These are phyloP conservation scores for Denticeps clupeoides DNA, from an alignment of 2,797 vertebrate genomes.

Conservation along the genomic window DNA sequence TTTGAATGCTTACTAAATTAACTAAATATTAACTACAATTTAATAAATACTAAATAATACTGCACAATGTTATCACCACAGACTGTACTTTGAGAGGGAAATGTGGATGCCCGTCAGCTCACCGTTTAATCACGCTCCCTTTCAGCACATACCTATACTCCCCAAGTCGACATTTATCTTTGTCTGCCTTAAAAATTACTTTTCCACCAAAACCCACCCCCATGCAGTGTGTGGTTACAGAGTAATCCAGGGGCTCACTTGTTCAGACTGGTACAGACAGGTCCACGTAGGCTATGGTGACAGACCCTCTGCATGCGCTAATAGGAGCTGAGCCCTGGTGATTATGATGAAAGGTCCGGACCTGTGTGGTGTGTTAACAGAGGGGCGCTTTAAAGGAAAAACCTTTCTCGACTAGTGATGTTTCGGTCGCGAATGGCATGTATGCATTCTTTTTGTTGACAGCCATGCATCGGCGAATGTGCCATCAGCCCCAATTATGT, in stretches of 20 bases:
- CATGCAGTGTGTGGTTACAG: conserved; percentile 29
- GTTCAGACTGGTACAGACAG: conserved; percentile 42
- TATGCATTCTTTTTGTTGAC: conserved; percentile 19
- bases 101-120: neutral
- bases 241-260: conserved; percentile 40
- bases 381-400: conserved; percentile 23
- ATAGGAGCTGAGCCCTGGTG: conserved; percentile 24
- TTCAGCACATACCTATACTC: neutral
- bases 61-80: too few species aligned
- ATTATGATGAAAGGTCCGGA: conserved; percentile 34
- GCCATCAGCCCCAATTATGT: too few species aligned
- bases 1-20: too few species aligned
- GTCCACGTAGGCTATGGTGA: conserved; percentile 34
- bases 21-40: too few species aligned
- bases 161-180: conserved; percentile 22
- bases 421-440: neutral
- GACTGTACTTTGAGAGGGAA: neutral
- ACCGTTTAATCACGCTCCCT: neutral
- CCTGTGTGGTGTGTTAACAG: conserved; percentile 14
- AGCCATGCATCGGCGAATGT: conserved; percentile 21
- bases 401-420: too few species aligned
- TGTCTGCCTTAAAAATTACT: conserved; percentile 25
- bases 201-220: conserved; percentile 24
- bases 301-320: conserved; percentile 39
- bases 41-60: too few species aligned